These are phyloP conservation scores for Cataglyphis cursor DNA, from an alignment of 2,888 invertebrate genomes.

Conservation along the genomic window DNA sequence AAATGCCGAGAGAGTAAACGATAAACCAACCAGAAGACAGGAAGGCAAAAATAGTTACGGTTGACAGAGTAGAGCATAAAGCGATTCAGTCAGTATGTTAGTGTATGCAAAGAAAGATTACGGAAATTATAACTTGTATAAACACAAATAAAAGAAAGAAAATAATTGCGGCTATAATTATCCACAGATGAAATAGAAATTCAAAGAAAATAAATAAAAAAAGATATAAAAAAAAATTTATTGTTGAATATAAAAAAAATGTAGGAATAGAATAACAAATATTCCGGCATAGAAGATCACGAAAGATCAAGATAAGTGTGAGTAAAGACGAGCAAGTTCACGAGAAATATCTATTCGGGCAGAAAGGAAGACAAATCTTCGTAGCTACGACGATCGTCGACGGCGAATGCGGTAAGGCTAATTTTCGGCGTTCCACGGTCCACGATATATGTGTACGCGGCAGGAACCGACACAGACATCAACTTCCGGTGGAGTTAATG, in stretches of 20 bases:
- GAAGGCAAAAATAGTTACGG: constrained; percentile 35
- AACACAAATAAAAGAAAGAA: not conserved
- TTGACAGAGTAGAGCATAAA: constrained; percentile 7
- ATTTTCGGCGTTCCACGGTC: constrained; percentile 40
- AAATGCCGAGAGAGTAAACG: constrained; percentile 44
- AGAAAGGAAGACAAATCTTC: constrained; percentile 27
- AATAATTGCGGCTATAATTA: not conserved
- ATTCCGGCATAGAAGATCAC: not conserved
- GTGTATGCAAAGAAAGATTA: not conserved
- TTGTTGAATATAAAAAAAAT: not conserved
- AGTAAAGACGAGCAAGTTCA: not conserved
- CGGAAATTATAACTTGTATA: not conserved
- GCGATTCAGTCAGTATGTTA: not conserved
- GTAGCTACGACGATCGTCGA: constrained; percentile 26
- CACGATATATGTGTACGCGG: constrained; percentile 34
- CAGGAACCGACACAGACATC: constrained; percentile 58
- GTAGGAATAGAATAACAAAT: not conserved
- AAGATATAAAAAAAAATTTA: not conserved
- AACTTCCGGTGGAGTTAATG: constrained; percentile 77
- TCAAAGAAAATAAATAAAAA: not conserved
- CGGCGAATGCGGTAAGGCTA: constrained; percentile 37
- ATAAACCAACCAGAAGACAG: constrained; percentile 49
- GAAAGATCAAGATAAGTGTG: not conserved
- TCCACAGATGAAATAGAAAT: not conserved
- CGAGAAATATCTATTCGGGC: not conserved